phyloP scores from a whole-genome alignment of 2,888 invertebrate genomes.

The Parascotia fuliginaria region DNA sequence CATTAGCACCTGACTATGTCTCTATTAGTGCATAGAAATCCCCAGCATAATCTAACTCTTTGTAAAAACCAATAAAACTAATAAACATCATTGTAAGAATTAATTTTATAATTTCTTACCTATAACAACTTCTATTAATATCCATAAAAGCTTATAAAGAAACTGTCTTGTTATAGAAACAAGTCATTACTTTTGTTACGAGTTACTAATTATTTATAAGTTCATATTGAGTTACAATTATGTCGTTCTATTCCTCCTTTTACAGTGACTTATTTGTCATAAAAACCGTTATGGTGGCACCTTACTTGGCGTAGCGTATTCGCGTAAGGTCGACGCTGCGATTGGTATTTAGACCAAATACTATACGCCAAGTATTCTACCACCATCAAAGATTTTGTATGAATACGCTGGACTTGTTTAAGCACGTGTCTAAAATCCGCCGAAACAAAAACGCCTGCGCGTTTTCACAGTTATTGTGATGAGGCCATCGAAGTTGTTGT shows the following conservation, averaged over 20 bases:
- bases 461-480: no score
- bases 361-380: no score
- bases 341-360: no score
- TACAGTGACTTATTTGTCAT: slow-evolving; percentile 65
- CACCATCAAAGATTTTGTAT: no score
- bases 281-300: slow-evolving; percentile 49
- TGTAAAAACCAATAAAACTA: background rate
- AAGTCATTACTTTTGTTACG: slow-evolving; percentile 36
- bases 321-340: background rate
- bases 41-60: background rate
- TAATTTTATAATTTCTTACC: slow-evolving; percentile 16
- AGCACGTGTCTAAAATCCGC: no score
- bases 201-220: slow-evolving; percentile 54
- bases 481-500: no score
- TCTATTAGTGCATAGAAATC: no score
- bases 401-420: no score
- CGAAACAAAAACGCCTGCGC: no score
- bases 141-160: slow-evolving; percentile 20
- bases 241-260: slow-evolving; percentile 62
- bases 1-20: no score
- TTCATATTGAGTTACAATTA: slow-evolving; percentile 56
- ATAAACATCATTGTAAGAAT: slow-evolving; percentile 15
- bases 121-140: slow-evolving; percentile 16
- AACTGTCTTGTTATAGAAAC: slow-evolving; percentile 21
- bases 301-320: background rate